phyloP scores from a whole-genome alignment of 1,140 invertebrate genomes.

The Papilio helenus region DNA sequence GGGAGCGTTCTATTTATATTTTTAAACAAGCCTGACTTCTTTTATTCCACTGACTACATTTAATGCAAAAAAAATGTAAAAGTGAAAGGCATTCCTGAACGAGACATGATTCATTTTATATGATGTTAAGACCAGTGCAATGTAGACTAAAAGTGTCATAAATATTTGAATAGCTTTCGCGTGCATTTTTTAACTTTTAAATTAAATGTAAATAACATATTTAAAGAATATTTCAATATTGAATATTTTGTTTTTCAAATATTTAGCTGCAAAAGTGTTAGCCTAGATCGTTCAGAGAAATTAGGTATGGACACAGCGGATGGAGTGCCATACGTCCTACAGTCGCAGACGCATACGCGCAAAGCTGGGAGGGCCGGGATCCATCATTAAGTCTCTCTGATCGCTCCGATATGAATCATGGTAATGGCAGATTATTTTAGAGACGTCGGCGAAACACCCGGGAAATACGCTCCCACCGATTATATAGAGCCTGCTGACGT shows the following conservation, averaged over 20 bases:
- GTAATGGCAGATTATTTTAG: slow-evolving; percentile 80
- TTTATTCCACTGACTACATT: slow-evolving; percentile 25
- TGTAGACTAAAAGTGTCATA: slow-evolving; percentile 5
- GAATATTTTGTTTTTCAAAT: slow-evolving; percentile 40
- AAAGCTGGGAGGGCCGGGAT: slow-evolving; percentile 56
- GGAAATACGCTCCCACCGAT: slow-evolving; percentile 69
- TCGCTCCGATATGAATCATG: slow-evolving; percentile 76
- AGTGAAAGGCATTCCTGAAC: slow-evolving; percentile 16
- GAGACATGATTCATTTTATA: slow-evolving; percentile 29
- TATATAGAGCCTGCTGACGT: slow-evolving; percentile 59
- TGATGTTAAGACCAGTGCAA: not conserved
- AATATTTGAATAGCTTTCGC: not conserved
- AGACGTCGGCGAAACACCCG: slow-evolving; percentile 72
- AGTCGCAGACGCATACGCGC: slow-evolving; percentile 65
- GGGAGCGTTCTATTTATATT: slow-evolving; percentile 37
- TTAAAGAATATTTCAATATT: not conserved
- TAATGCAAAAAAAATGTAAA: slow-evolving; percentile 23
- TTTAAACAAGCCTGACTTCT: slow-evolving; percentile 33
- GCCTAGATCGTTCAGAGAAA: too few relatives aligned
- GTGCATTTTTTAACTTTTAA: not conserved
- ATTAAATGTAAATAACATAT: not conserved
- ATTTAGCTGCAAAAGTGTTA: too few relatives aligned
- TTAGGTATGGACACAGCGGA: too few relatives aligned
- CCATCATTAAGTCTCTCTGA: slow-evolving; percentile 74
- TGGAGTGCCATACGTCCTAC: slow-evolving; percentile 49